Conservation (phyloP, 2,797 vertebrate genomes). For the Natrix natrix region DNA sequence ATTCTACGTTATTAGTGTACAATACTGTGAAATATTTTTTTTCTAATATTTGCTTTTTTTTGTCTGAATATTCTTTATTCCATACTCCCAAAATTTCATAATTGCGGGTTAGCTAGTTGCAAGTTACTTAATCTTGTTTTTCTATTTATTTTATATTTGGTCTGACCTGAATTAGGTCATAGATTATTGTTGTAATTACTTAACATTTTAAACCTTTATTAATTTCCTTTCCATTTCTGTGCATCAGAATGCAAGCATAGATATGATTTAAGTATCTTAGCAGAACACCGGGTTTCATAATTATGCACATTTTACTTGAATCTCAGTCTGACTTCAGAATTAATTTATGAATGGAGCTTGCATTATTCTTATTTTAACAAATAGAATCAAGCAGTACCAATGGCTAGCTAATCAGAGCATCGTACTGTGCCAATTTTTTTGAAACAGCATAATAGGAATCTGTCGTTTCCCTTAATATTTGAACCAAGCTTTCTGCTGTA, state of each 20-base stretch:
- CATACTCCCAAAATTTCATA: conserved; percentile 41
- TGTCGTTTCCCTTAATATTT: conserved; percentile 70
- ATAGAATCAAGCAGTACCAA: conserved; percentile 72
- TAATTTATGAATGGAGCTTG: conserved; percentile 73
- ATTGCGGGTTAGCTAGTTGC: conserved; percentile 65
- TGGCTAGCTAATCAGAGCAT: conserved; percentile 72
- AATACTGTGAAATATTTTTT: neutral
- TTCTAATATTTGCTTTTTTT: conserved; percentile 17
- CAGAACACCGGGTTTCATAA: conserved; percentile 67
- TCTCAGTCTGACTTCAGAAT: conserved; percentile 69
- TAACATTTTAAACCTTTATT: conserved; percentile 66
- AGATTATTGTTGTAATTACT: neutral
- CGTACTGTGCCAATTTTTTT: conserved; percentile 72
- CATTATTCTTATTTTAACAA: conserved; percentile 69
- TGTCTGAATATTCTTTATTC: conserved; percentile 65
- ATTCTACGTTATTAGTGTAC: neutral
- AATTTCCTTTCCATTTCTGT: conserved; percentile 68
- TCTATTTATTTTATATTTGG: conserved; percentile 72
- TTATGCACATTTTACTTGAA: conserved; percentile 71
- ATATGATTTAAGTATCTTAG: conserved; percentile 69
- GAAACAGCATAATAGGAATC: conserved; percentile 68
- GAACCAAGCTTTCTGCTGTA: conserved; percentile 60
- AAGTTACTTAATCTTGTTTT: conserved; percentile 63
- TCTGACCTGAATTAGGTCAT: neutral
- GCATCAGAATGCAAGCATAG: conserved; percentile 72